A percentile compares a stretch with the other conserved stretches of the same genome.
Conservation (phyloP, 2,888 invertebrate species). For the Agonopterix subpropinquella region DNA sequence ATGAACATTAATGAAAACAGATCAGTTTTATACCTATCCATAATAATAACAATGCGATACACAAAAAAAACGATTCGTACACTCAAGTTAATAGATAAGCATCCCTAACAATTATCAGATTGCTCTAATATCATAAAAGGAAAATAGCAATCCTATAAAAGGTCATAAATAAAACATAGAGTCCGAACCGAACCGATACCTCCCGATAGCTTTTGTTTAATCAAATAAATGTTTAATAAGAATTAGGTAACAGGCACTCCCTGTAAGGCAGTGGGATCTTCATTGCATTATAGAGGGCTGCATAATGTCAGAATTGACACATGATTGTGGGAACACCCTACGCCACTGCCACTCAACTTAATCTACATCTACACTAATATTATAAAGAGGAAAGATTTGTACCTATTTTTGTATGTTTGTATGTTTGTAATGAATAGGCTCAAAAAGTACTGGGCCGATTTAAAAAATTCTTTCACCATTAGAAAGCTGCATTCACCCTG, state of each 20-base stretch:
- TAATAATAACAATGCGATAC: too few relatives aligned
- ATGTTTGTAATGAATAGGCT: too few relatives aligned
- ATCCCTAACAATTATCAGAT: conserved; percentile 25
- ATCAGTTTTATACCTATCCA: too few relatives aligned
- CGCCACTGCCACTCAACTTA: background rate
- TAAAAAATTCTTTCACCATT: too few relatives aligned
- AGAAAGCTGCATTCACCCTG: too few relatives aligned
- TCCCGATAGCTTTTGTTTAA: conserved; percentile 65
- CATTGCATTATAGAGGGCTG: conserved; percentile 62
- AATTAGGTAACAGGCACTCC: conserved; percentile 66
- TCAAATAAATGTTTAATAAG: conserved; percentile 74
- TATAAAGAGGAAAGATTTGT: too few relatives aligned
- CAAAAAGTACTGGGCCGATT: too few relatives aligned
- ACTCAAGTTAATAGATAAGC: background rate
- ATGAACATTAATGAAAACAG: too few relatives aligned
- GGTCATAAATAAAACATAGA: conserved; percentile 69
- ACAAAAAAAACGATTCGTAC: background rate
- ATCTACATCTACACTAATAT: too few relatives aligned
- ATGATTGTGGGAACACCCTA: conserved; percentile 1
- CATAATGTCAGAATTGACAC: conserved; percentile 57
- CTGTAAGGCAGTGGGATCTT: conserved; percentile 30
- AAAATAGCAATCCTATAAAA: conserved; percentile 61
- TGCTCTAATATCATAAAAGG: conserved; percentile 22
- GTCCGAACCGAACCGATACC: conserved; percentile 51
- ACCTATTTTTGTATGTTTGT: too few relatives aligned